These are phyloP conservation scores for Protophormia terraenovae DNA, from an alignment of 2,888 invertebrate genomes.

Conservation along the genomic window DNA sequence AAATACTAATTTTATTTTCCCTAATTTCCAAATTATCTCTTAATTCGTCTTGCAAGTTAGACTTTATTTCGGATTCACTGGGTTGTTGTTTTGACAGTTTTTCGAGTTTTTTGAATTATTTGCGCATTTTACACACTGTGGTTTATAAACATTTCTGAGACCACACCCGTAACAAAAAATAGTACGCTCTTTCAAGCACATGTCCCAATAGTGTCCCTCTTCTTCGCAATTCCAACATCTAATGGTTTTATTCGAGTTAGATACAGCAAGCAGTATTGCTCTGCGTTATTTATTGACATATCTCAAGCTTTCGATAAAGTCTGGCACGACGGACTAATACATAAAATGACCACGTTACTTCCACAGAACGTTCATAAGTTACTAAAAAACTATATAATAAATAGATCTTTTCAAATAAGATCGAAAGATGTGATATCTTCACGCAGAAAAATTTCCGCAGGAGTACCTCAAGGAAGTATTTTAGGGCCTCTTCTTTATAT, in stretches of 20 bases:
- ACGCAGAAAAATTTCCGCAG: too few relatives aligned
- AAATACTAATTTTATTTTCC: not conserved
- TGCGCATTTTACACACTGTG: slow-evolving; percentile 9
- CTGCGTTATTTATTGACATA: too few relatives aligned
- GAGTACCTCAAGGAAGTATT: too few relatives aligned
- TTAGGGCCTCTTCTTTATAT: too few relatives aligned
- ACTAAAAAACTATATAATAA: too few relatives aligned
- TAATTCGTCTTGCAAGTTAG: not conserved
- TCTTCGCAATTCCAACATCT: slow-evolving; percentile 41
- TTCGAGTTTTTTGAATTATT: not conserved
- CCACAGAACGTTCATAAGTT: too few relatives aligned
- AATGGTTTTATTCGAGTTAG: not conserved
- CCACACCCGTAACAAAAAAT: slow-evolving; percentile 41
- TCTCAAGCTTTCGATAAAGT: too few relatives aligned
- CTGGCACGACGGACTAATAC: too few relatives aligned
- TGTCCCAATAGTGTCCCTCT: slow-evolving; percentile 10
- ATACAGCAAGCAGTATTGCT: too few relatives aligned
- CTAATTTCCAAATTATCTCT: not conserved
- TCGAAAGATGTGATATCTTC: too few relatives aligned
- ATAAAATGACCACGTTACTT: too few relatives aligned
- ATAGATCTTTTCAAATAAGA: too few relatives aligned
- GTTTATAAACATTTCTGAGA: slow-evolving; percentile 1
- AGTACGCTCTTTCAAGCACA: slow-evolving; percentile 1
- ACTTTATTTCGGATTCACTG: not conserved
- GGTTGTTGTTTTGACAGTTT: not conserved